phyloP scores from a whole-genome alignment of 1,140 invertebrate species.

The Belonocnema kinseyi region DNA sequence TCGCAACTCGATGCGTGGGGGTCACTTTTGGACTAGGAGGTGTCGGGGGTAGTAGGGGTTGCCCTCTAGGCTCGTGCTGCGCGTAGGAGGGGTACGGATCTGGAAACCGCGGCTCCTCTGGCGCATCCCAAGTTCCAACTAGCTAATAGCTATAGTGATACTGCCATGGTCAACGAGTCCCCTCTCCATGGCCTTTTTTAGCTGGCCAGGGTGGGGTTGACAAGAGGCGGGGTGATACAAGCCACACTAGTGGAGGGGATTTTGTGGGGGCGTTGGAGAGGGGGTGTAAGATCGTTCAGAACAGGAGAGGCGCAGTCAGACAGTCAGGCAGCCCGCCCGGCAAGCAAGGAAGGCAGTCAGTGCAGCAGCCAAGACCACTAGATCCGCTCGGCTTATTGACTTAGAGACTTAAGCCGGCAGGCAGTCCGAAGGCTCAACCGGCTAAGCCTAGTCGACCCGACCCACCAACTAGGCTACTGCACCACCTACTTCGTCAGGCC shows the following conservation, averaged over 20 bases:
- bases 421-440: slow-evolving; percentile 72
- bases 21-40: slow-evolving; percentile 33
- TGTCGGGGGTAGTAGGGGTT: slow-evolving; percentile 37
- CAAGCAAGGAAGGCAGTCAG: slow-evolving; percentile 57
- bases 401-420: slow-evolving; percentile 73
- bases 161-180: neutral
- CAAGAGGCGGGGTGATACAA: slow-evolving; percentile 42
- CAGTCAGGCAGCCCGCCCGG: slow-evolving; percentile 69
- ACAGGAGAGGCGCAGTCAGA: slow-evolving; percentile 71
- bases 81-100: slow-evolving; percentile 34
- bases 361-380: slow-evolving; percentile 70
- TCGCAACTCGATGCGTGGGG: slow-evolving; percentile 30
- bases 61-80: slow-evolving; percentile 28
- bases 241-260: neutral
- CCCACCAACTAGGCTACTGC: slow-evolving; percentile 46
- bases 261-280: slow-evolving; percentile 40
- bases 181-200: neutral
- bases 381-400: slow-evolving; percentile 72
- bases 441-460: slow-evolving; percentile 67
- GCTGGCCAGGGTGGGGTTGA: slow-evolving; percentile 38
- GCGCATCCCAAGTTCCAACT: neutral
- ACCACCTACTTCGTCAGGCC: slow-evolving; percentile 36
- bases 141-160: neutral
- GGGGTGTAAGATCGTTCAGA: slow-evolving; percentile 56
- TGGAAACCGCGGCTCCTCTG: slow-evolving; percentile 7